Percentiles rank a stretch among this genome's conserved stretches.
phyloP scores from a whole-genome alignment of 2,888 invertebrate genomes.

The Spisula subtruncata region DNA sequence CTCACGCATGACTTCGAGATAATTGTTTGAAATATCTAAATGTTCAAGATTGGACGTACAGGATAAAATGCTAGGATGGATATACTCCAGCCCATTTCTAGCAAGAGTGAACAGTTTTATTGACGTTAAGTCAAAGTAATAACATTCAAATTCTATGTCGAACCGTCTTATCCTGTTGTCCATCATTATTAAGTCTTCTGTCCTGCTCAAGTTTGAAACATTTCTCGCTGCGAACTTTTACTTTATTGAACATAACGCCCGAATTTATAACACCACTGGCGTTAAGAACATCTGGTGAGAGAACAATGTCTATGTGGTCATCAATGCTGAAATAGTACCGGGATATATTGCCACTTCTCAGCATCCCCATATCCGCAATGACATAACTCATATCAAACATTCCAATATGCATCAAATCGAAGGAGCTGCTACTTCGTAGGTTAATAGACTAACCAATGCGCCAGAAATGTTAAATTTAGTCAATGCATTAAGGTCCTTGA shows the following conservation, averaged over 20 bases:
- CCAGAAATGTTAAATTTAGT: background rate
- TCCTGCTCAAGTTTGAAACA: background rate
- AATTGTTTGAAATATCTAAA: conserved; percentile 27
- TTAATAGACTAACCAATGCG: background rate
- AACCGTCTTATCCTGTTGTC: background rate
- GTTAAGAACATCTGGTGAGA: background rate
- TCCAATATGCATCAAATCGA: background rate
- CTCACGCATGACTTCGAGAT: background rate
- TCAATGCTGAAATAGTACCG: no score
- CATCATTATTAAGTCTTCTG: background rate
- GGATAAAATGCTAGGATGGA: conserved; percentile 3
- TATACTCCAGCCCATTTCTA: conserved; percentile 22
- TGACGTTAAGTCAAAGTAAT: background rate
- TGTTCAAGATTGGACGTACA: background rate
- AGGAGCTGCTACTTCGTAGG: background rate
- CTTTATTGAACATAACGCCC: background rate
- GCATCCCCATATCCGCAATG: no score
- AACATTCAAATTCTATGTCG: background rate
- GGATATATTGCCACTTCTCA: background rate
- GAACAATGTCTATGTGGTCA: no score
- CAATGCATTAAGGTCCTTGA: background rate
- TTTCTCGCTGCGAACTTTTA: background rate
- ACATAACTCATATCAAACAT: background rate
- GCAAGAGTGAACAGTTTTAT: conserved; percentile 7
- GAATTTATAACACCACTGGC: background rate